Evolutionary conservation across 2,888 invertebrate species (phyloP), one percentile per base, ranked within the genome.

Genomic region (Nomada goodeniana): DNA sequence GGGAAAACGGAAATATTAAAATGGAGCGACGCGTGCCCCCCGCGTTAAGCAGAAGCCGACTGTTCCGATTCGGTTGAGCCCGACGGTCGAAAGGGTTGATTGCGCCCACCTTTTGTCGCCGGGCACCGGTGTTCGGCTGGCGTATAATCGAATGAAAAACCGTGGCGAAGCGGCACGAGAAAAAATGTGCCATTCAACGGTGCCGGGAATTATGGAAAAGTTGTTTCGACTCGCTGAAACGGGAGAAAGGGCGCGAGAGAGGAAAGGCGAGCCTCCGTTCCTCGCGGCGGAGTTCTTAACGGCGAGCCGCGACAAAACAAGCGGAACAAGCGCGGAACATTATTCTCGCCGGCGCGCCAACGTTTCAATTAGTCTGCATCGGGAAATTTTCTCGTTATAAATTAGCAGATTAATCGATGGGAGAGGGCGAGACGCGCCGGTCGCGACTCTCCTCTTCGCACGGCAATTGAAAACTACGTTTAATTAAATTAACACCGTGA

Each of bases 311-410:
- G 36, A 36, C 26, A 42, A 53, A 67, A 73, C 52, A 73, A 73
- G 65, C 64, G 50, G 36, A 44, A 59, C 47, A 69, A 63, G 69
- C 57, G n/a, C 7, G 26, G 26, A 57, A 57, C 20, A 77, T 77
- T 72, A 67, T 77, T 72, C 80, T 72, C 76, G 44, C 26, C 71
- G 60, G 29, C 44, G 70, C 36, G 50, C 44, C 36, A 77, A 71
- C 80, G 42, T 77, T 80, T 67, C 80, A 80, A 80, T 80, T 80
- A 76, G 61, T 50, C 71, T 20, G 57, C 60, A 80, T 77, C 61
- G 67, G 61, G 29, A 55, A 63, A 80, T 67, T 60, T 77, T 23
- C 77, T 80, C 71, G 77, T 67, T 77, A 77, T 72, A 80, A 72
- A 77, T 72, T 67, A 69, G 63, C 76, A 64, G 69, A 79, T 79